Evolutionary conservation across 1,140 invertebrate genomes (phyloP).

Genomic region (Lepeophtheirus salmonis): DNA sequence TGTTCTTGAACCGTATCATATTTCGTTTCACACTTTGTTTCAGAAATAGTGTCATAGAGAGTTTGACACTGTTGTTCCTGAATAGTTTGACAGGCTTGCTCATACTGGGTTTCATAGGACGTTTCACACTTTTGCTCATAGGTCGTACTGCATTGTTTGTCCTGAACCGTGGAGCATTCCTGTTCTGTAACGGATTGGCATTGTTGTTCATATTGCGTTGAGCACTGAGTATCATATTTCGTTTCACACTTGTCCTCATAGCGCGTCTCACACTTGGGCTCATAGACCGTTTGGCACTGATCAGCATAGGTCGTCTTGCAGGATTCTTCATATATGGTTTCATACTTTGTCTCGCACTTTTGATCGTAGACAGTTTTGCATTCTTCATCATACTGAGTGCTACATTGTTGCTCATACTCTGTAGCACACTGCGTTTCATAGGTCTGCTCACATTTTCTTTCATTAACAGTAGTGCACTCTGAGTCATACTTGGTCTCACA

Average conservation of each 20-base stretch:
- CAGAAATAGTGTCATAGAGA: constrained; percentile 10
- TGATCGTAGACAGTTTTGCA: constrained; percentile 13
- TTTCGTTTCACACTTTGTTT: constrained; percentile 13
- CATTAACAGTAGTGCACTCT: constrained; percentile 7
- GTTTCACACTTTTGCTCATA: constrained; percentile 17
- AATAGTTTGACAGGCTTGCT: constrained; percentile 7
- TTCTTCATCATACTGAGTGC: constrained; percentile 6
- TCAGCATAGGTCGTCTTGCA: constrained; percentile 6
- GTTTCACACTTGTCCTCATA: constrained; percentile 18
- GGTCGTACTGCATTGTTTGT: constrained; percentile 2
- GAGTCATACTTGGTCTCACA: constrained; percentile 15
- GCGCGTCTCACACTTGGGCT: constrained; percentile 14
- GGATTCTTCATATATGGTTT: neutral
- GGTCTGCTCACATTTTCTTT: constrained; percentile 8
- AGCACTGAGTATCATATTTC: constrained; percentile 14
- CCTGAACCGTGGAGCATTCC: constrained; percentile 12
- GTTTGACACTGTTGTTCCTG: constrained; percentile 14
- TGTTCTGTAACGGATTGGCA: constrained; percentile 12
- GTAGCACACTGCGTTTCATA: constrained; percentile 12
- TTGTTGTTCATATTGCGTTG: constrained; percentile 5
- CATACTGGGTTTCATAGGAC: constrained; percentile 13
- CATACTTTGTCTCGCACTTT: neutral
- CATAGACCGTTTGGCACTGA: constrained; percentile 17
- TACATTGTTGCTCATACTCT: constrained; percentile 8
- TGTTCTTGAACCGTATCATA: constrained; percentile 16